Evolutionary conservation across 2,888 invertebrate species (phyloP).

Genomic region (Cryptocephalus moraei): DNA sequence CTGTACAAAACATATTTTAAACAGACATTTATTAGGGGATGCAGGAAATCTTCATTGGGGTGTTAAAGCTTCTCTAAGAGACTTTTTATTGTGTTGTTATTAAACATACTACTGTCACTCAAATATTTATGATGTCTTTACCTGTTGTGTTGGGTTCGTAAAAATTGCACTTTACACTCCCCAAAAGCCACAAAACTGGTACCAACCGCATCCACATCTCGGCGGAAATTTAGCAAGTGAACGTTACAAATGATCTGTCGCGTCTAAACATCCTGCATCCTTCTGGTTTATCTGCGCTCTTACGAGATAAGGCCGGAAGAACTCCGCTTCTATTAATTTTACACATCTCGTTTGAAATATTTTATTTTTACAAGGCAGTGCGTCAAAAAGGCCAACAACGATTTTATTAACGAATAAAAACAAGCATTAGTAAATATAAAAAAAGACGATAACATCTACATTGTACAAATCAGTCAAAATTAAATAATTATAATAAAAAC

Average conservation of each 20-base stretch:
- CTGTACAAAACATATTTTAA: too few species aligned
- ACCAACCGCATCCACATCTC: neutral
- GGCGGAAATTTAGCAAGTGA: neutral
- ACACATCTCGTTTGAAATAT: neutral
- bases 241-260: neutral
- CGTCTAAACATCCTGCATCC: neutral
- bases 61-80: too few species aligned
- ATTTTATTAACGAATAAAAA: slow-evolving; percentile 24
- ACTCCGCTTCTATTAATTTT: too few species aligned
- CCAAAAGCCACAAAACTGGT: neutral
- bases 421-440: slow-evolving; percentile 22
- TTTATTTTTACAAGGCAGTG: slow-evolving; percentile 13
- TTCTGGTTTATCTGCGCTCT: neutral
- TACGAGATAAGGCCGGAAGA: too few species aligned
- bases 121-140: neutral
- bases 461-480: slow-evolving; percentile 17
- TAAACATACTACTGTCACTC: too few species aligned
- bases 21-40: too few species aligned
- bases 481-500: too few species aligned
- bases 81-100: too few species aligned
- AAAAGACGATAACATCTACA: slow-evolving; percentile 15
- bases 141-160: neutral
- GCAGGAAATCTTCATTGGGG: too few species aligned
- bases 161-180: neutral
- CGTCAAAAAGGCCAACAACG: slow-evolving; percentile 21